A percentile compares a stretch with the other conserved stretches of the same genome.
phyloP scores from a whole-genome alignment of 2,113 vertebrate species.

The Chaenocephalus aceratus region DNA sequence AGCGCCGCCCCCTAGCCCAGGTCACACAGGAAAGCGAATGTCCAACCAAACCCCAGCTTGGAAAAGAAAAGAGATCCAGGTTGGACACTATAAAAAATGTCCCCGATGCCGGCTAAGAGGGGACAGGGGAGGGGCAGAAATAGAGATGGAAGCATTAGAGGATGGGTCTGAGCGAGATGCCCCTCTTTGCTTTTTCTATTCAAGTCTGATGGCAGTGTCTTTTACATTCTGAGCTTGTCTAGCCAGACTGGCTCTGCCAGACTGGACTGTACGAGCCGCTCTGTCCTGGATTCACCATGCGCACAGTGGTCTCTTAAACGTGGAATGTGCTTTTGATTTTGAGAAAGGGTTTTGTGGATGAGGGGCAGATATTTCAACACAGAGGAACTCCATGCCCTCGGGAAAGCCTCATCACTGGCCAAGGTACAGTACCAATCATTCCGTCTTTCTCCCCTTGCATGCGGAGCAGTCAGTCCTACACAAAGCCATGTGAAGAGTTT shows the following conservation, averaged over 20 bases:
- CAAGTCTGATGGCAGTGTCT: constrained; percentile 64
- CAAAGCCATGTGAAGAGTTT: constrained; percentile 12
- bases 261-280: constrained; percentile 44
- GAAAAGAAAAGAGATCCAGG: constrained; percentile 71
- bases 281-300: constrained; percentile 23
- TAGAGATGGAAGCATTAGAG: constrained; percentile 56
- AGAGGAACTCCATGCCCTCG: constrained; percentile 57
- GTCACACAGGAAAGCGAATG: constrained; percentile 61
- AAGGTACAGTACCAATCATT: constrained; percentile 74
- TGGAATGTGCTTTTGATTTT: constrained; percentile 44
- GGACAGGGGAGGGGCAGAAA: constrained; percentile 68
- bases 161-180: constrained; percentile 55
- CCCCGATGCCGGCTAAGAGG: constrained; percentile 53
- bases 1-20: constrained; percentile 60
- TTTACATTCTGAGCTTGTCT: constrained; percentile 49
- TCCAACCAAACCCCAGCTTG: constrained; percentile 67
- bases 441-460: constrained; percentile 29
- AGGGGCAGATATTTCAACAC: constrained; percentile 52
- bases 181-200: constrained; percentile 57
- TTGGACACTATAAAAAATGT: constrained; percentile 67
- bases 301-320: not conserved
- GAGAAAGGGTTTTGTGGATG: constrained; percentile 53
- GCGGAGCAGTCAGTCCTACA: constrained; percentile 23
- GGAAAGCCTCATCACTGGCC: constrained; percentile 67
- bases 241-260: constrained; percentile 41